A percentile compares a stretch with the other conserved stretches of the same genome.
Conservation (phyloP, 2,888 invertebrate genomes). For the Omphaloscelis lunosa region DNA sequence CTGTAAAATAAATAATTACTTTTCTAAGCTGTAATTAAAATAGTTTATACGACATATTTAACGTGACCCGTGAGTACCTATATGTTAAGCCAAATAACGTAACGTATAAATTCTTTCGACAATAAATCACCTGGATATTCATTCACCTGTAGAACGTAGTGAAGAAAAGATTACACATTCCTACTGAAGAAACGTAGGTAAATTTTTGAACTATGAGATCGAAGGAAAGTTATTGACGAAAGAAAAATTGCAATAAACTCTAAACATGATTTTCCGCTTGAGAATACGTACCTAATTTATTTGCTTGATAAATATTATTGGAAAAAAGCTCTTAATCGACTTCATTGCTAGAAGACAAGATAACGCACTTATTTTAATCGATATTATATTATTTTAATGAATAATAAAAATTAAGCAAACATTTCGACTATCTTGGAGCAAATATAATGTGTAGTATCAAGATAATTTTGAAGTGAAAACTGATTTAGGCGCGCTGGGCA, state of each 20-base stretch:
- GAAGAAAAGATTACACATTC: constrained; percentile 22
- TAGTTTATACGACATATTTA: constrained; percentile 1
- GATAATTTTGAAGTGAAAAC: too few relatives aligned
- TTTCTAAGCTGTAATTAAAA: constrained; percentile 33
- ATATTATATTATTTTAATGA: too few relatives aligned
- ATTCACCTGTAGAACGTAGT: constrained; percentile 36
- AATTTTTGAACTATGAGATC: constrained; percentile 30
- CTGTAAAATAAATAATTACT: neutral
- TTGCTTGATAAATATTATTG: neutral
- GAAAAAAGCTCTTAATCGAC: neutral
- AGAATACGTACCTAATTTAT: neutral
- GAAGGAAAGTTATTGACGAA: constrained; percentile 17
- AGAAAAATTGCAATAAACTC: neutral
- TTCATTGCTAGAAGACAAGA: constrained; percentile 3
- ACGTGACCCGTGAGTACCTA: neutral
- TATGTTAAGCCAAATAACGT: constrained; percentile 11
- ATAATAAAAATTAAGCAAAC: too few relatives aligned
- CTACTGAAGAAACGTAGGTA: constrained; percentile 10
- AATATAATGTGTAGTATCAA: neutral
- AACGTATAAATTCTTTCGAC: constrained; percentile 6
- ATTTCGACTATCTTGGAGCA: too few relatives aligned
- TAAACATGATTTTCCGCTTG: neutral
- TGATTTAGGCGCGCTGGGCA: too few relatives aligned
- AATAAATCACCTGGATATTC: constrained; percentile 39
- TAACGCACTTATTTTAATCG: neutral